Percentiles rank a stretch among this genome's conserved stretches.
These are phyloP conservation scores for Drosophila mayaguana DNA, from an alignment of 2,888 invertebrate species.

Conservation along the genomic window DNA sequence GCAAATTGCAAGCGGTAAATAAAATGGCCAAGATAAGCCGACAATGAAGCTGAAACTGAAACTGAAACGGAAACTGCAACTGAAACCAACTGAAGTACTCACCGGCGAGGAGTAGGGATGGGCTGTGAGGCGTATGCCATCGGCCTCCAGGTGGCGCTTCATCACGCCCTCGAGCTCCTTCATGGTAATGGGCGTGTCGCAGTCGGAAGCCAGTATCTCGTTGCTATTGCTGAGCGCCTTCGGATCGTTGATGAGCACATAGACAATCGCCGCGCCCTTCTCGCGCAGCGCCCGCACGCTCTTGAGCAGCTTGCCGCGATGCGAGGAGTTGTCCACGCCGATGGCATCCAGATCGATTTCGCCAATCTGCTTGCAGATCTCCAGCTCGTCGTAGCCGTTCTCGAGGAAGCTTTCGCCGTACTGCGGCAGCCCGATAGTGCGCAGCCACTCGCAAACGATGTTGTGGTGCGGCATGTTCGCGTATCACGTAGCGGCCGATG, in stretches of 20 bases:
- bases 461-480: conserved; percentile 86
- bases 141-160: conserved; percentile 93
- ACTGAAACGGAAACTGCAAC: neutral
- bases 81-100: conserved; percentile 86
- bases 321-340: conserved; percentile 93
- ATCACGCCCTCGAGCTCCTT: conserved; percentile 90
- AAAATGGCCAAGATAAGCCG: conserved; percentile 71
- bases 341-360: conserved; percentile 98
- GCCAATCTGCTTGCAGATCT: conserved; percentile 98
- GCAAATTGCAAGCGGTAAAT: conserved; percentile 73
- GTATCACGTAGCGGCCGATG: conserved; percentile 78
- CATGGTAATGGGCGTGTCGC: conserved; percentile 85
- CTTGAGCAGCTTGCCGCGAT: conserved; percentile 92
- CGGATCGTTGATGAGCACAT: conserved; percentile 95
- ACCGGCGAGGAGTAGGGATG: conserved; percentile 97
- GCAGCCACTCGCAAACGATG: conserved; percentile 97
- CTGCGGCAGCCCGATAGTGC: conserved; percentile 94
- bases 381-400: conserved; percentile 98
- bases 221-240: conserved; percentile 86
- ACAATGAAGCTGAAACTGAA: conserved; percentile 14
- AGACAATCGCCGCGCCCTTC: conserved; percentile 96
- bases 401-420: conserved; percentile 97
- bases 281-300: conserved; percentile 94
- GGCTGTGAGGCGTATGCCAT: conserved; percentile 93
- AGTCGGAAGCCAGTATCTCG: conserved; percentile 85